Evolutionary conservation across 2,113 vertebrate species (phyloP).

Genomic region (Oncorhynchus kisutch): DNA sequence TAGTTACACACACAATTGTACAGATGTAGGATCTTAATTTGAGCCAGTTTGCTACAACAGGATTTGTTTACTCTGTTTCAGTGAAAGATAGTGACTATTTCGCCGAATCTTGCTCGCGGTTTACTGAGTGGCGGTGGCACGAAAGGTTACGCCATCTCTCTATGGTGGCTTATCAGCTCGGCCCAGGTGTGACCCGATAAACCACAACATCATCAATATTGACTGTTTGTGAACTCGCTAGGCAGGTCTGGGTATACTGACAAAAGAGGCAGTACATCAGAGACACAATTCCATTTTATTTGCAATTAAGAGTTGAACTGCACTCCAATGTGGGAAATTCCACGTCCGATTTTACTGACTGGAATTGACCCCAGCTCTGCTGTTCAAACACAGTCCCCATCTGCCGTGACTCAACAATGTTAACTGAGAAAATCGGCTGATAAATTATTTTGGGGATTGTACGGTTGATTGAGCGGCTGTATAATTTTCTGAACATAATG

Average conservation of each 20-base stretch:
- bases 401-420: not conserved
- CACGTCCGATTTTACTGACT: no score
- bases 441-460: not conserved
- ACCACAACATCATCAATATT: constrained; percentile 37
- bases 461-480: not conserved
- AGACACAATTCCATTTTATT: no score
- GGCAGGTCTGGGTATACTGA: not conserved
- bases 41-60: no score
- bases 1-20: no score
- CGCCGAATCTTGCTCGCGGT: not conserved
- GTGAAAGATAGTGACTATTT: constrained; percentile 20
- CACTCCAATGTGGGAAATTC: no score
- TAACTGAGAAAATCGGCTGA: not conserved
- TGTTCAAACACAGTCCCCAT: no score
- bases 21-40: no score
- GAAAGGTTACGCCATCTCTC: constrained; percentile 3
- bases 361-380: no score
- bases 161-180: not conserved
- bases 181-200: constrained; percentile 13
- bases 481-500: constrained; percentile 9
- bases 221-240: constrained; percentile 30
- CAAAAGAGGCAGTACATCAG: no score
- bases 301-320: no score
- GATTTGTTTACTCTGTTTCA: not conserved
- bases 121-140: no score